Evolutionary conservation across 2,113 vertebrate genomes (phyloP).

Genomic region (Salvelinus sp.): DNA sequence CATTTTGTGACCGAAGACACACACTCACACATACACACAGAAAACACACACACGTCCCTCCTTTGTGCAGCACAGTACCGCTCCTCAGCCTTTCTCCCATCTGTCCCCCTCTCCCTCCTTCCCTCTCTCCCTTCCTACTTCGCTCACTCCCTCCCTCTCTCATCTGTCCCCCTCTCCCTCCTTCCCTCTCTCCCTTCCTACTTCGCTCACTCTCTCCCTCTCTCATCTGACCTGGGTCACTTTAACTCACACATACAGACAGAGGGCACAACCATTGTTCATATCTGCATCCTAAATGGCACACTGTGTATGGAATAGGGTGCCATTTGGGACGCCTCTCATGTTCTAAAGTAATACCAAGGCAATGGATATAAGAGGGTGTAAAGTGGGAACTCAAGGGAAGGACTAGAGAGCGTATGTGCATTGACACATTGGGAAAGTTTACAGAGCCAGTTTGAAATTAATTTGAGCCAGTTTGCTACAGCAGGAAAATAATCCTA

Average conservation of each 20-base stretch:
- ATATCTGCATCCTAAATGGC: not conserved
- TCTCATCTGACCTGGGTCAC: not conserved
- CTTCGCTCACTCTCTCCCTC: not conserved
- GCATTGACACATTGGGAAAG: no score
- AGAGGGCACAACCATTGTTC: not conserved
- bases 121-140: not conserved
- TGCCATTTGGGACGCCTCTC: no score
- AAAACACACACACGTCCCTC: not conserved
- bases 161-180: not conserved
- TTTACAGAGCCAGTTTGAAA: no score
- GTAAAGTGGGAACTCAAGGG: no score
- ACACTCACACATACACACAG: constrained; percentile 16
- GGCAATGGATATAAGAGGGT: no score
- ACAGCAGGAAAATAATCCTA: no score
- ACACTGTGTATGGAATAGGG: no score
- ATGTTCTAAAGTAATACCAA: no score
- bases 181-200: not conserved
- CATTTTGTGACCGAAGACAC: constrained; percentile 28
- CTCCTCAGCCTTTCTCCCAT: not conserved
- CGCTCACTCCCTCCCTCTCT: not conserved
- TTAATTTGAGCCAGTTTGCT: no score
- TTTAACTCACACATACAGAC: not conserved
- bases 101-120: not conserved
- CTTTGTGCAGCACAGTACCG: not conserved
- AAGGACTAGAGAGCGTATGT: no score